These are phyloP conservation scores for Sciurus vulgaris DNA, from an alignment of 2,797 vertebrate genomes.

Conservation along the genomic window DNA sequence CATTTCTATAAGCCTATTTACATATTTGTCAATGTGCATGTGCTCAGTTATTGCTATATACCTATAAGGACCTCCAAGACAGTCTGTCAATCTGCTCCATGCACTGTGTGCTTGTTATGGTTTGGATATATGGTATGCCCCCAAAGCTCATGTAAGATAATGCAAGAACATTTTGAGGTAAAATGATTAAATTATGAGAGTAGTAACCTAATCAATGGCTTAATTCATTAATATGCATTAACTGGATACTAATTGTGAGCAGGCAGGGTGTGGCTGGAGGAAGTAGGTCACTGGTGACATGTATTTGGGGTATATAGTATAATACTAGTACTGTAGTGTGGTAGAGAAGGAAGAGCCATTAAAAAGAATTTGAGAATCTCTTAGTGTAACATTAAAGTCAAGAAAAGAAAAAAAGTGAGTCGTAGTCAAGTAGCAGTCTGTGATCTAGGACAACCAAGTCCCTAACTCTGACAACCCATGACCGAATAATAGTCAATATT, in stretches of 20 bases:
- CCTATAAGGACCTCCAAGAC: background rate
- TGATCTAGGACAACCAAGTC: background rate
- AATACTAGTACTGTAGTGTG: background rate
- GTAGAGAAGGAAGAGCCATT: background rate
- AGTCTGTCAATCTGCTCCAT: background rate
- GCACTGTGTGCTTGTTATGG: background rate
- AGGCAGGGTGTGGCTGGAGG: no score
- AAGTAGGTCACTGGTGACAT: no score
- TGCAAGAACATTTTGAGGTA: no score
- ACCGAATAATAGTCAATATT: background rate
- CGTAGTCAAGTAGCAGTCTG: background rate
- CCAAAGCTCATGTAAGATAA: no score
- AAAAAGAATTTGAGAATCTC: background rate
- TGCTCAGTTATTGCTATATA: background rate
- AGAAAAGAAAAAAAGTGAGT: background rate
- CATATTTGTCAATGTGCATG: background rate
- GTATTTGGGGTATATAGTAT: background rate
- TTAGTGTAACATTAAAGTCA: background rate
- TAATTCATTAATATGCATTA: no score
- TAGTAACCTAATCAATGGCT: no score
- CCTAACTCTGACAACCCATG: background rate
- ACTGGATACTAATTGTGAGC: no score
- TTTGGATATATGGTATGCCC: no score
- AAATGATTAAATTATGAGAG: no score
- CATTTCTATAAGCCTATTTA: background rate